phyloP scores from a whole-genome alignment of 2,113 vertebrate species.

The Rutilus rutilus region DNA sequence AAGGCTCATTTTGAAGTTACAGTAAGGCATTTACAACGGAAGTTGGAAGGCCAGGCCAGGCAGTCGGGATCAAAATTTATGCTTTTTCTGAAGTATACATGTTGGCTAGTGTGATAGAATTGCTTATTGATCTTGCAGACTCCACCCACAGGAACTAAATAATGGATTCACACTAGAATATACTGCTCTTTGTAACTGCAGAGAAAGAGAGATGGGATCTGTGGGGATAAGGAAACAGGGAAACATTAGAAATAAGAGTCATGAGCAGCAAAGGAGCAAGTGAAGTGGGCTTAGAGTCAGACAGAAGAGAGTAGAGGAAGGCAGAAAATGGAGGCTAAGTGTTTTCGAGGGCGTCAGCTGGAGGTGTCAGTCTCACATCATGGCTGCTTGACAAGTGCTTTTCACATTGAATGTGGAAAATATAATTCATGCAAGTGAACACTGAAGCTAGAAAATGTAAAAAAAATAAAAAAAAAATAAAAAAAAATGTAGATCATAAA shows the following conservation, averaged over 20 bases:
- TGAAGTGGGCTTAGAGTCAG: background rate
- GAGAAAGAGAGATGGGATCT: conserved; percentile 51
- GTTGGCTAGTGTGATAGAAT: background rate
- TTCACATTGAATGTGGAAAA: background rate
- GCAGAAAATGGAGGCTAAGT: conserved; percentile 17
- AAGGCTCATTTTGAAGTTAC: background rate
- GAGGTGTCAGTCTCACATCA: conserved; percentile 16
- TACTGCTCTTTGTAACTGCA: background rate
- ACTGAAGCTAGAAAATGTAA: background rate
- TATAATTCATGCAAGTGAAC: background rate
- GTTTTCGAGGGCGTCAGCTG: background rate
- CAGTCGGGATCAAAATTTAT: background rate
- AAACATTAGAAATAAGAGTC: background rate
- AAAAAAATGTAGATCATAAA: background rate
- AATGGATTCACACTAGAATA: background rate
- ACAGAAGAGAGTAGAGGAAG: conserved; percentile 1
- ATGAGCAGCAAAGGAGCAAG: background rate
- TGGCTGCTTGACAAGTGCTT: background rate
- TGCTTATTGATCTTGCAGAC: background rate
- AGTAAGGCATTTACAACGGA: background rate
- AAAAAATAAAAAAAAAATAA: background rate
- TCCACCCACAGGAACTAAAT: background rate
- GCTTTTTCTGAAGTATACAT: background rate
- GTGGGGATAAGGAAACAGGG: background rate
- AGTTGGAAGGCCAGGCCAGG: background rate